Conservation (phyloP, 2,888 invertebrate species). For the Strigamia transsilvanica region DNA sequence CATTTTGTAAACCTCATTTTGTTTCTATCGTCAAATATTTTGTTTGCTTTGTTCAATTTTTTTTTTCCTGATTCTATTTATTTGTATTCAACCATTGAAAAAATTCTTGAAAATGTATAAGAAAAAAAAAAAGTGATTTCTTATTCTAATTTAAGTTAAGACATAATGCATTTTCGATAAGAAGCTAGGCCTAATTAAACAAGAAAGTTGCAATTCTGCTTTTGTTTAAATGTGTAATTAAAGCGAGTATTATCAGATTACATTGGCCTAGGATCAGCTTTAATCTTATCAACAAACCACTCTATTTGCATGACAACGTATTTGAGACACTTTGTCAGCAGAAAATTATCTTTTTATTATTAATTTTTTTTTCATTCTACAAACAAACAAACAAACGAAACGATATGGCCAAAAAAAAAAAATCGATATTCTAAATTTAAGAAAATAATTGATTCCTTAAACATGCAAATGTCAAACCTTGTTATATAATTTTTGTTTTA, state of each 20-base stretch:
- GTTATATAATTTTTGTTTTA: no score
- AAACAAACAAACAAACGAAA: no score
- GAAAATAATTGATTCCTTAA: no score
- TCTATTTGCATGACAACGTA: background rate
- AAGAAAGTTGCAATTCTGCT: background rate
- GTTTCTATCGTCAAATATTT: background rate
- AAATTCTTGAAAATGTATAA: background rate
- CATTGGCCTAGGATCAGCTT: background rate
- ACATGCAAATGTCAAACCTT: no score
- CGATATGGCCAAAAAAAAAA: no score
- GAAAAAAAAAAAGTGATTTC: no score
- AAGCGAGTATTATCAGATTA: background rate
- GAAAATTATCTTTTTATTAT: background rate
- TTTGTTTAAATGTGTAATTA: slow-evolving; percentile 3
- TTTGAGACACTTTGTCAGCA: background rate
- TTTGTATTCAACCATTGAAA: background rate
- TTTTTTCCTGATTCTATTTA: background rate
- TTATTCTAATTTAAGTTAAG: no score
- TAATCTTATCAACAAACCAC: slow-evolving; percentile 5
- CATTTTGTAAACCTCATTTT: background rate
- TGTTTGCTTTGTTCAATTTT: background rate
- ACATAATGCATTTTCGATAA: background rate
- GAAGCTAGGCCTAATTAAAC: background rate
- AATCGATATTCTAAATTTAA: no score
- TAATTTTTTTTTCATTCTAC: no score